phyloP scores from a whole-genome alignment of 2,888 invertebrate genomes.

The Mesoligia furuncula region DNA sequence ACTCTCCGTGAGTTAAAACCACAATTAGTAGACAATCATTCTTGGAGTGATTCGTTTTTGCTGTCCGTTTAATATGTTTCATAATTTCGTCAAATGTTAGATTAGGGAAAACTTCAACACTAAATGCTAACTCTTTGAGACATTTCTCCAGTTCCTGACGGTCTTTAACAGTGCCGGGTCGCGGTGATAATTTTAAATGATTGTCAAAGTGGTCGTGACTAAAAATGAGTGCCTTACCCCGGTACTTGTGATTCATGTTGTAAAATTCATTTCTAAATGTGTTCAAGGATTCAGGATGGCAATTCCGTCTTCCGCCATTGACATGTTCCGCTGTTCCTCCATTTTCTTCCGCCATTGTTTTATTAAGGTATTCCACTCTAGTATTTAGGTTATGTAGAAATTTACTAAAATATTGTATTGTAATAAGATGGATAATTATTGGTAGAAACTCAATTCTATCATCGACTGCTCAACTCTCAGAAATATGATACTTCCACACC shows the following conservation, averaged over 20 bases:
- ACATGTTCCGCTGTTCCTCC: background rate
- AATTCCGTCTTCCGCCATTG: background rate
- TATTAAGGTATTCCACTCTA: background rate
- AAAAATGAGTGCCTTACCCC: conserved; percentile 96
- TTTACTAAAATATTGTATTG: background rate
- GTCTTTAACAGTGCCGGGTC: conserved; percentile 96
- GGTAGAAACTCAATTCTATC: background rate
- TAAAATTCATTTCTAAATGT: conserved; percentile 89
- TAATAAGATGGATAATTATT: background rate
- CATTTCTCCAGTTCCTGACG: conserved; percentile 92
- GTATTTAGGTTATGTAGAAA: background rate
- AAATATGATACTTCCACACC: background rate
- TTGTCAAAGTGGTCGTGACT: conserved; percentile 96
- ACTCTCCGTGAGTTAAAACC: conserved; percentile 97
- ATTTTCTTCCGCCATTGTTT: conserved; percentile 35
- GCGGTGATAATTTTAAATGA: conserved; percentile 89
- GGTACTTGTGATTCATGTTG: conserved; percentile 95
- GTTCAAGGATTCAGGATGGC: background rate
- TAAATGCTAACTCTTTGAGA: conserved; percentile 92
- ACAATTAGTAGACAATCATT: conserved; percentile 96
- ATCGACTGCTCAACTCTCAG: background rate
- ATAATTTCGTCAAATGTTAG: conserved; percentile 92
- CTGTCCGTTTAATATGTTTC: conserved; percentile 91
- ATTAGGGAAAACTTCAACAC: conserved; percentile 93
- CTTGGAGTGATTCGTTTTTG: conserved; percentile 94